Evolutionary conservation across 2,113 vertebrate species (phyloP), one percentile per base, ranked within the genome.

Genomic region (Grus americana): DNA sequence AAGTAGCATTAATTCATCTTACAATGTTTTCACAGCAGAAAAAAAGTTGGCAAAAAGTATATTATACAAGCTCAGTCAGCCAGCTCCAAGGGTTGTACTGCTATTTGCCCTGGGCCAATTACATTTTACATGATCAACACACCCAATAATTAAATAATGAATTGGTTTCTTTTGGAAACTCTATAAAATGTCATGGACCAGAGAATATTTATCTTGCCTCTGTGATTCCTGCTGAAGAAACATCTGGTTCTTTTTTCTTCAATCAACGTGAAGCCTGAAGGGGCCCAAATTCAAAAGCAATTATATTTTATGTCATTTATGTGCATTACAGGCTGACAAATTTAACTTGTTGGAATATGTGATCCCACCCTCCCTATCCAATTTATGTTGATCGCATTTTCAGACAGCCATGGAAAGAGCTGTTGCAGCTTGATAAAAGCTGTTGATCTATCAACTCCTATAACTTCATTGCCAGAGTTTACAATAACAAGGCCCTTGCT

Each of bases 231-330:
- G 88, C 96, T 90, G 91, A 96, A 97, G 97, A 97, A 98, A 98
- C 98, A 98, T 97, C 98, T 98, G 98, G 92, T 97, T 97, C 97
- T 98, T 98, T 98, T 98, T 98, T 97, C 97, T 98, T 96, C 96
- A 97, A 97, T 98, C 98, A 98, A 96, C 93, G 54, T 92, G 97
- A 97, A 98, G 97, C 97, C 97, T 97, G 94, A 98, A 97, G 97
- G 94, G 96, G 94, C 97, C 96, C 61, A 58, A 97, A 97, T 97
- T 98, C 97, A 98, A 96, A 98, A 96, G 97, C 92, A 97, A 98
- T 98, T 97, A 98, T 97, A 97, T 98, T 98, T 98, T 92, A 97
- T 98, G 96, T 97, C 98, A 98, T 96, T 98, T 98, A 96, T 97
- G 97, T 97, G 92, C 95, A 95, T 96, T 98, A 95, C 94, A 95